A percentile compares a stretch with the other conserved stretches of the same genome.
phyloP scores from a whole-genome alignment of 2,888 invertebrate genomes.

The Drosophila kanekoi region DNA sequence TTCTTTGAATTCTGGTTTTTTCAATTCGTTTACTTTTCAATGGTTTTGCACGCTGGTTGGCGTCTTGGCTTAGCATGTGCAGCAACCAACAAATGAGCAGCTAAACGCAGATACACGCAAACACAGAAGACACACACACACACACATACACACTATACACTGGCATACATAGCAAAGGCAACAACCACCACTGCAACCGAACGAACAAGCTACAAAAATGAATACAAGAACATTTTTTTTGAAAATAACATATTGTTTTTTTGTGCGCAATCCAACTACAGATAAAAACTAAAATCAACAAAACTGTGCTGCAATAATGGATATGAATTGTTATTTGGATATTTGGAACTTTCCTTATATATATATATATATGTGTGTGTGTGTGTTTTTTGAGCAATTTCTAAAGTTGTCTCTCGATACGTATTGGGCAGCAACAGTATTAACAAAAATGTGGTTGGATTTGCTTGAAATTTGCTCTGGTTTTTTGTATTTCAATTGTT shows the following conservation, averaged over 20 bases:
- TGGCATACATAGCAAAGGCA: constrained; percentile 61
- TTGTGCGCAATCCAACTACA: constrained; percentile 9
- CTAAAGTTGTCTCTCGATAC: not conserved
- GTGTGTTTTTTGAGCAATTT: constrained; percentile 6
- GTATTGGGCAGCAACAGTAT: constrained; percentile 8
- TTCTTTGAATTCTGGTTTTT: constrained; percentile 16
- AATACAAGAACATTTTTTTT: constrained; percentile 9
- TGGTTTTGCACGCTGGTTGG: constrained; percentile 42
- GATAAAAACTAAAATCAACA: not conserved
- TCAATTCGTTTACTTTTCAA: constrained; percentile 11
- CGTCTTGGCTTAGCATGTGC: constrained; percentile 45
- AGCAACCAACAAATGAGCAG: constrained; percentile 26
- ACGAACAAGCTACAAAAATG: constrained; percentile 40
- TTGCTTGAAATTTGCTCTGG: constrained; percentile 28
- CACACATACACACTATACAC: constrained; percentile 22
- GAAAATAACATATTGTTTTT: not conserved
- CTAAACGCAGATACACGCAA: constrained; percentile 15
- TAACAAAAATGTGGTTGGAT: constrained; percentile 12
- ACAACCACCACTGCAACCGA: constrained; percentile 76
- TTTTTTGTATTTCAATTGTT: constrained; percentile 25
- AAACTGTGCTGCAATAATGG: constrained; percentile 3
- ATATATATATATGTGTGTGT: too few relatives aligned
- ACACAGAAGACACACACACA: not conserved
- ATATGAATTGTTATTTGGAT: not conserved
- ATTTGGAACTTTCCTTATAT: not conserved